These are phyloP conservation scores for Xanthia icteritia DNA, from an alignment of 2,888 invertebrate genomes.

Conservation along the genomic window DNA sequence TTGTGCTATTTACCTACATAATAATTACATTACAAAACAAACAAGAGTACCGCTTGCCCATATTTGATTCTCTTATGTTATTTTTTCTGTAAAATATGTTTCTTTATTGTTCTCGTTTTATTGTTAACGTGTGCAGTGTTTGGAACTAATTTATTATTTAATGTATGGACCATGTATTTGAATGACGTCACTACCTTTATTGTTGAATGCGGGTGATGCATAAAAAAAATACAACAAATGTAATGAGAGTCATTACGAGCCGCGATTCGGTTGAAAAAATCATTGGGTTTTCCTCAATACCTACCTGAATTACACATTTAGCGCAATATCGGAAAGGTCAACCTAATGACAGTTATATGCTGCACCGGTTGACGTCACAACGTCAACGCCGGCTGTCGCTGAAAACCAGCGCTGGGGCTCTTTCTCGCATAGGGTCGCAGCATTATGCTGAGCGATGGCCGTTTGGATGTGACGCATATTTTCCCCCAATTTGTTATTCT, in stretches of 20 bases:
- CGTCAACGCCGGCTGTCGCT: too few species aligned
- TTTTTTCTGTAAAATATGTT: neutral
- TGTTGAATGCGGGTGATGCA: conserved; percentile 46
- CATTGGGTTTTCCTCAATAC: neutral
- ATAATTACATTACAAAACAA: conserved; percentile 10
- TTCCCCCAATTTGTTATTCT: too few species aligned
- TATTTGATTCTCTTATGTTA: neutral
- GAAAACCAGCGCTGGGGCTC: too few species aligned
- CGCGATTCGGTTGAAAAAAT: neutral
- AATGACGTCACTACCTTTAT: conserved; percentile 45
- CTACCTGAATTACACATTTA: neutral
- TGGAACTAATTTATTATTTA: conserved; percentile 45
- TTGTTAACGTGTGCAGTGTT: conserved; percentile 41
- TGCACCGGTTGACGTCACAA: too few species aligned
- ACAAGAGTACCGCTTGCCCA: neutral
- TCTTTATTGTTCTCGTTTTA: conserved; percentile 13
- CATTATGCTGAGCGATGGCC: too few species aligned
- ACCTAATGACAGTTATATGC: neutral
- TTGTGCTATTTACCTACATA: conserved; percentile 30
- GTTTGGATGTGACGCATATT: too few species aligned
- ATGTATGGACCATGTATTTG: neutral
- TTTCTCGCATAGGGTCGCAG: too few species aligned
- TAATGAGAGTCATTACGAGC: conserved; percentile 11
- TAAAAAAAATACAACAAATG: conserved; percentile 15
- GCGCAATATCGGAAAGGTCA: neutral